These are phyloP conservation scores for Drosophila pectinifera DNA, from an alignment of 1,140 invertebrate genomes.

Conservation along the genomic window DNA sequence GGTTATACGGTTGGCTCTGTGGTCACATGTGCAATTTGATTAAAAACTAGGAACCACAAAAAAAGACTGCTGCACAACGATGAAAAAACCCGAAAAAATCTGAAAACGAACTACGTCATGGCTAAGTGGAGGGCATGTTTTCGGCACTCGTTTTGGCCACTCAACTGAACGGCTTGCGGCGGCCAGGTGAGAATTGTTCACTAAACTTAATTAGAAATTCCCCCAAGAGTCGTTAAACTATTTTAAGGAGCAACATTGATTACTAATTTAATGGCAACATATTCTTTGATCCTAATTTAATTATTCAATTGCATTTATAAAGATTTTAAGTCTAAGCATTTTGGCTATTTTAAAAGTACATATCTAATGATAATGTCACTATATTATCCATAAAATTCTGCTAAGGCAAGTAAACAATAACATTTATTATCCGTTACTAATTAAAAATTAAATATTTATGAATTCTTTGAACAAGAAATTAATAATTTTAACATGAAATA, in stretches of 20 bases:
- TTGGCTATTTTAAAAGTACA: no score
- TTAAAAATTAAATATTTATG: no score
- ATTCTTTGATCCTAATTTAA: neutral
- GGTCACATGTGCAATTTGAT: slow-evolving; percentile 75
- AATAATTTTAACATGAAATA: no score
- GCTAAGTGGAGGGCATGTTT: slow-evolving; percentile 23
- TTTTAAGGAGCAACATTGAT: neutral
- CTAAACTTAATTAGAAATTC: slow-evolving; percentile 11
- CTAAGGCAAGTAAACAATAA: no score
- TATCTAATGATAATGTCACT: no score
- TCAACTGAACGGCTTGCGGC: slow-evolving; percentile 11
- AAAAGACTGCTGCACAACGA: slow-evolving; percentile 13
- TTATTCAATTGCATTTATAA: neutral
- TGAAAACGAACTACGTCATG: slow-evolving; percentile 38
- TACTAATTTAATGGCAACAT: neutral
- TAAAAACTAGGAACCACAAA: slow-evolving; percentile 58
- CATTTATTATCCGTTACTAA: no score
- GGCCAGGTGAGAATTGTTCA: neutral
- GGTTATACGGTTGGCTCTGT: slow-evolving; percentile 28
- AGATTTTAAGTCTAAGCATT: no score
- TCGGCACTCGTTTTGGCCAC: slow-evolving; percentile 10
- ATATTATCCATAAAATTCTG: no score
- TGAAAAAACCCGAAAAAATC: slow-evolving; percentile 13
- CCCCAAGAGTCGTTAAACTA: no score
- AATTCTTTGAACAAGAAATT: no score